Conservation (phyloP, 2,888 invertebrate species). For the Polymixis lichenea region DNA sequence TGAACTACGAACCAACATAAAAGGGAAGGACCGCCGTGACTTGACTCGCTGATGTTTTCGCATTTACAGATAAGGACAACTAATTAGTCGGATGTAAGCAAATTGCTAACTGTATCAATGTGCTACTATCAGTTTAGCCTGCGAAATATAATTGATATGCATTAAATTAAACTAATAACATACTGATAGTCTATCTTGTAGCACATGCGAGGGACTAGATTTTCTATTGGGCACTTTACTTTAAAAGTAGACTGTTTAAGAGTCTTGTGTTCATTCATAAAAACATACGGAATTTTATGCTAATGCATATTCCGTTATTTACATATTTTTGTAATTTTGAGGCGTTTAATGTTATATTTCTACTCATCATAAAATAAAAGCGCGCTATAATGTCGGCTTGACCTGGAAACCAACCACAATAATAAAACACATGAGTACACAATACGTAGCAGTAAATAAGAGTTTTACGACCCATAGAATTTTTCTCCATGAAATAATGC, state of each 20-base stretch:
- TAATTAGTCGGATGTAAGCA: conserved; percentile 58
- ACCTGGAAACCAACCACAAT: conserved; percentile 44
- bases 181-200: conserved; percentile 16
- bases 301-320: conserved; percentile 31
- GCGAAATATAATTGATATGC: conserved; percentile 46
- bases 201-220: conserved; percentile 7
- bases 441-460: conserved; percentile 42
- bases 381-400: conserved; percentile 11
- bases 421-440: conserved; percentile 50
- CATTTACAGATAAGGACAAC: conserved; percentile 47
- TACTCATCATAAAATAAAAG: conserved; percentile 27
- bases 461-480: conserved; percentile 37
- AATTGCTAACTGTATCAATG: conserved; percentile 50
- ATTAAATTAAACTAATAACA: conserved; percentile 28
- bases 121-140: conserved; percentile 34
- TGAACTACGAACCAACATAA: conserved; percentile 40
- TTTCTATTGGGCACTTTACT: conserved; percentile 30
- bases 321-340: conserved; percentile 32
- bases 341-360: conserved; percentile 9
- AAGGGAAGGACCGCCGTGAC: conserved; percentile 49
- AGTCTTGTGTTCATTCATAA: conserved; percentile 31
- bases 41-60: conserved; percentile 55
- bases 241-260: conserved; percentile 5
- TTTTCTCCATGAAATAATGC: conserved; percentile 32
- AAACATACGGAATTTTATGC: conserved; percentile 17